These are phyloP conservation scores for Leptodactylus fallax DNA, from an alignment of 2,797 vertebrate species.

Conservation along the genomic window DNA sequence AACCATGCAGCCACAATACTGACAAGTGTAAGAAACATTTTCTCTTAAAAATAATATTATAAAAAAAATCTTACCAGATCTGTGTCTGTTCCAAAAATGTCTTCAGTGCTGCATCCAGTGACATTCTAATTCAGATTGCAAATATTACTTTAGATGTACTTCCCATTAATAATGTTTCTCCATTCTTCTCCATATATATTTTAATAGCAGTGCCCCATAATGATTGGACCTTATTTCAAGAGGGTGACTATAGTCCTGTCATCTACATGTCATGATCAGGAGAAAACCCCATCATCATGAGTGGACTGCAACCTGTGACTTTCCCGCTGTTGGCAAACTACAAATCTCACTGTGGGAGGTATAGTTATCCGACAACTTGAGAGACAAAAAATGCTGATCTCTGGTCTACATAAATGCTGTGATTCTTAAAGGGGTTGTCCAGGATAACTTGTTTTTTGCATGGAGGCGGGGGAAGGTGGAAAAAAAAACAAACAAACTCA, in stretches of 20 bases:
- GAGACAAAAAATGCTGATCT: not conserved
- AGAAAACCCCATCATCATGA: not conserved
- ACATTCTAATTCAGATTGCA: conserved; percentile 6
- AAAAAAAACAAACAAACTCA: too few species aligned
- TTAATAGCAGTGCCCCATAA: not conserved
- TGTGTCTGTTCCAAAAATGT: conserved; percentile 26
- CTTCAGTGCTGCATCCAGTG: conserved; percentile 5
- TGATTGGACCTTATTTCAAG: not conserved
- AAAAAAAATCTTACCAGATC: conserved; percentile 33
- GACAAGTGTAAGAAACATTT: not conserved
- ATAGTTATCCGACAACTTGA: not conserved
- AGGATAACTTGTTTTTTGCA: too few species aligned
- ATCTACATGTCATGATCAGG: not conserved
- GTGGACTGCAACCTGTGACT: not conserved
- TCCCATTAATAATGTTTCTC: not conserved
- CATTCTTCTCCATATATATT: not conserved
- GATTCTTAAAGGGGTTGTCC: too few species aligned
- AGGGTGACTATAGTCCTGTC: too few species aligned
- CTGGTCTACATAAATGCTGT: too few species aligned
- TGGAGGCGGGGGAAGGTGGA: too few species aligned
- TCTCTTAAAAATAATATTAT: not conserved
- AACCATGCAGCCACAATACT: not conserved
- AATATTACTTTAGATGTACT: not conserved
- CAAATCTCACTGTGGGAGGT: not conserved
- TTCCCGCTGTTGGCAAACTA: not conserved